A percentile compares a stretch with the other conserved stretches of the same genome.
These are phyloP conservation scores for Helicoverpa armigera DNA, from an alignment of 1,140 invertebrate species.

Conservation along the genomic window DNA sequence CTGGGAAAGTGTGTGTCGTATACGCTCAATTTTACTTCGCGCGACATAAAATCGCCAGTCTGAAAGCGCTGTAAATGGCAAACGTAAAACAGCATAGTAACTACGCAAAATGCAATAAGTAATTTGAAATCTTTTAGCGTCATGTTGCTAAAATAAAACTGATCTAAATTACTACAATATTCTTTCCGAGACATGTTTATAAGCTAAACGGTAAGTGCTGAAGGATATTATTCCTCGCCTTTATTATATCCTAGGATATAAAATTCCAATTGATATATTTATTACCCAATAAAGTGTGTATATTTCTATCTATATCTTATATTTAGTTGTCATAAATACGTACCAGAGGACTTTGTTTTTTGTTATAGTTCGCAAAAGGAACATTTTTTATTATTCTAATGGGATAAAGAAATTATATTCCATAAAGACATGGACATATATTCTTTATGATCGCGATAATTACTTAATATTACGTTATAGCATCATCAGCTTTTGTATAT, in stretches of 20 bases:
- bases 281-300: slow-evolving; percentile 10
- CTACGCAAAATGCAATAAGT: background rate
- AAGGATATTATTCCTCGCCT: slow-evolving; percentile 10
- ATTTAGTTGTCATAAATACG: background rate
- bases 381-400: no score
- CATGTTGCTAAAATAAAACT: background rate
- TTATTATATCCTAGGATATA: slow-evolving; percentile 27
- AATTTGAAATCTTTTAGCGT: background rate
- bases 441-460: no score
- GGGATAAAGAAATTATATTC: no score
- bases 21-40: no score
- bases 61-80: background rate
- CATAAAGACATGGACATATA: no score
- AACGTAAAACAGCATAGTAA: background rate
- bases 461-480: no score
- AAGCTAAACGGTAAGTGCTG: slow-evolving; percentile 17
- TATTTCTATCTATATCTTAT: slow-evolving; percentile 1
- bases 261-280: slow-evolving; percentile 26
- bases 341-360: background rate
- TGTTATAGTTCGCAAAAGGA: background rate
- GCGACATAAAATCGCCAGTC: no score
- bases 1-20: no score
- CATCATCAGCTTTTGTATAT: no score
- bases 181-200: background rate
- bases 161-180: background rate